A percentile compares a stretch with the other conserved stretches of the same genome.
phyloP scores from a whole-genome alignment of 2,797 vertebrate species.

The Pristis pectinata region DNA sequence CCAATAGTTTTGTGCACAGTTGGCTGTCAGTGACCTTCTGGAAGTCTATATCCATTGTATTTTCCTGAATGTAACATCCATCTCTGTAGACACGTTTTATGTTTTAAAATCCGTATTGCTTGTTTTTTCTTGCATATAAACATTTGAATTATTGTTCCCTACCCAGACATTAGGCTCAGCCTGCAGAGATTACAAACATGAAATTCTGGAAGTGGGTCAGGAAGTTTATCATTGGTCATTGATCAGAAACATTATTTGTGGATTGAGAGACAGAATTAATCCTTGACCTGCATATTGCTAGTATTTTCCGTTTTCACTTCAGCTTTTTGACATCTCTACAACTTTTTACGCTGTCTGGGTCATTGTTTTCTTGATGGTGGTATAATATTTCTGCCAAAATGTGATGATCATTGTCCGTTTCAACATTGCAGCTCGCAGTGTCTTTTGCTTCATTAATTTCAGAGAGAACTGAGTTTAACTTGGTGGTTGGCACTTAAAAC shows the following conservation, averaged over 20 bases:
- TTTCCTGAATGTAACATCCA: neutral
- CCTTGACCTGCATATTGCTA: too few species aligned
- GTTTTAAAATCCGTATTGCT: neutral
- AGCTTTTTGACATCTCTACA: too few species aligned
- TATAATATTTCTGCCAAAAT: neutral
- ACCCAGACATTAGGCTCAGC: neutral
- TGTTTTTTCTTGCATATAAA: neutral
- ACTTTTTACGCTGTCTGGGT: too few species aligned
- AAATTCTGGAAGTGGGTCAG: too few species aligned
- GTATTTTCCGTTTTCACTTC: too few species aligned
- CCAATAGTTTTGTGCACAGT: neutral
- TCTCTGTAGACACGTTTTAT: neutral
- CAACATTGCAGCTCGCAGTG: neutral
- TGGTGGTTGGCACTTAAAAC: too few species aligned
- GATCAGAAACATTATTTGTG: too few species aligned
- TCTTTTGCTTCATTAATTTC: neutral
- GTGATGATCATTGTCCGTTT: neutral
- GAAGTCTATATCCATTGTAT: neutral
- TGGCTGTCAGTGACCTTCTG: neutral
- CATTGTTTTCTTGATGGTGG: too few species aligned
- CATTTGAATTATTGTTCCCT: neutral
- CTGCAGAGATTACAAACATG: neutral
- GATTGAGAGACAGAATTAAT: too few species aligned
- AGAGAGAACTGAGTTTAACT: neutral
- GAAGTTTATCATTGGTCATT: too few species aligned